Evolutionary conservation across 2,113 vertebrate genomes (phyloP).

Genomic region (Chloroceryle aenea): DNA sequence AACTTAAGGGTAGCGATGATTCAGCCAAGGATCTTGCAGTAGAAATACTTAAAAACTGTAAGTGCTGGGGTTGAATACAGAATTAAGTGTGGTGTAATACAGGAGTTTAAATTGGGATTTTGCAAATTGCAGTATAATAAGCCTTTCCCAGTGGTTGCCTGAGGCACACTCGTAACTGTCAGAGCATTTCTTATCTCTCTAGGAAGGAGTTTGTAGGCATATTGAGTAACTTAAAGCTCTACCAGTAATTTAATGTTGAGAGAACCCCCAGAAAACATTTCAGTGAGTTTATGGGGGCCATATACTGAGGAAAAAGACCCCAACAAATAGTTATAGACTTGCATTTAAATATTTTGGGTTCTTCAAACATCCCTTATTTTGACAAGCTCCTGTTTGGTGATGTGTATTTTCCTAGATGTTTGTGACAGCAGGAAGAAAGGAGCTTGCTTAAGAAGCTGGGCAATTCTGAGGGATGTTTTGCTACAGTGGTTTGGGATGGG

Average conservation of each 20-base stretch:
- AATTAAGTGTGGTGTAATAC: neutral
- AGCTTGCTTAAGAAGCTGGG: neutral
- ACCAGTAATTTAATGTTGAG: neutral
- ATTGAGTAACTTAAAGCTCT: neutral
- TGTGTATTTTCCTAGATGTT: neutral
- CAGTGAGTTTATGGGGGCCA: neutral
- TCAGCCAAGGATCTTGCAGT: constrained; percentile 79
- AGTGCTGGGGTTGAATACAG: constrained; percentile 52
- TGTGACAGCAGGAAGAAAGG: neutral
- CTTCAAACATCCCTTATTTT: neutral
- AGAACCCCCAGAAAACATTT: neutral
- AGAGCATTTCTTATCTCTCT: neutral
- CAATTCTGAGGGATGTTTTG: neutral
- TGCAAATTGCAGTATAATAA: neutral
- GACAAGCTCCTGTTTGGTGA: neutral
- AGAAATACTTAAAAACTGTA: constrained; percentile 90
- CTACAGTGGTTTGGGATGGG: neutral
- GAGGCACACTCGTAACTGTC: neutral
- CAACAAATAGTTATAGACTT: neutral
- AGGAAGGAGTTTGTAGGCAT: neutral
- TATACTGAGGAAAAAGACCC: accelerated
- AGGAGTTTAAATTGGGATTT: neutral
- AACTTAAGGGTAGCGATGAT: constrained; percentile 83
- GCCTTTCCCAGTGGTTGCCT: neutral
- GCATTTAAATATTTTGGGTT: neutral